Conservation (phyloP, 2,113 vertebrate genomes). For the Onychostoma macrolepis region DNA sequence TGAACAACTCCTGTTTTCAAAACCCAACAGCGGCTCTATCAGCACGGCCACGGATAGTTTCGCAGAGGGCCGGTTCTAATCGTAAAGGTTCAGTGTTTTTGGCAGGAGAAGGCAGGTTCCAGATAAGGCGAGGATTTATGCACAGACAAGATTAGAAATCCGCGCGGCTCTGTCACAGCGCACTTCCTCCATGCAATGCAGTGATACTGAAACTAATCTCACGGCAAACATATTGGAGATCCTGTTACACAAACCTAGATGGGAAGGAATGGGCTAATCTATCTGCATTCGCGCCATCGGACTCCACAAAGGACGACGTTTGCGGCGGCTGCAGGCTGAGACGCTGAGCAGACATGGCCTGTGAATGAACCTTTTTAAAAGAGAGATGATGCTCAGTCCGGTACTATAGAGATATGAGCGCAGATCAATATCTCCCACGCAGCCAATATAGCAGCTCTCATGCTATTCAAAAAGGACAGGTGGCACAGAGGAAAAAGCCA, state of each 20-base stretch:
- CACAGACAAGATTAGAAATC: conserved; percentile 61
- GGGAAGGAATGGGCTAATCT: conserved; percentile 48
- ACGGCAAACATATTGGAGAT: conserved; percentile 49
- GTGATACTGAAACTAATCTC: conserved; percentile 58
- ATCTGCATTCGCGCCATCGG: conserved; percentile 45
- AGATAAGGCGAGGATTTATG: conserved; percentile 59
- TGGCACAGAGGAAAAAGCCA: background rate
- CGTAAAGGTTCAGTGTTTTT: conserved; percentile 49
- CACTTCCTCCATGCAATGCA: conserved; percentile 43
- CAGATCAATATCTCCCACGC: conserved; percentile 42
- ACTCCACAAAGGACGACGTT: conserved; percentile 26
- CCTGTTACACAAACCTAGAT: conserved; percentile 43
- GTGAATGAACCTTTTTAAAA: conserved; percentile 33
- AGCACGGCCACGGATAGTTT: conserved; percentile 4
- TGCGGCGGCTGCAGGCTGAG: background rate
- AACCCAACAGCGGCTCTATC: conserved; percentile 26
- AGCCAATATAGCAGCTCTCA: conserved; percentile 37
- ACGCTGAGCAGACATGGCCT: conserved; percentile 21
- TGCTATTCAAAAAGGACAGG: conserved; percentile 1
- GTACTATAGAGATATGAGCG: conserved; percentile 29
- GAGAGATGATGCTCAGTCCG: background rate
- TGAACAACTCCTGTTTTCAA: conserved; percentile 25
- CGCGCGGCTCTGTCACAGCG: conserved; percentile 38
- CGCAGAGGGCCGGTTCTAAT: conserved; percentile 43
- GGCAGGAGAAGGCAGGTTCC: conserved; percentile 40